Percentiles rank a stretch among this genome's conserved stretches.
phyloP scores from a whole-genome alignment of 1,140 invertebrate genomes.

The Oedothorax gibbosus region DNA sequence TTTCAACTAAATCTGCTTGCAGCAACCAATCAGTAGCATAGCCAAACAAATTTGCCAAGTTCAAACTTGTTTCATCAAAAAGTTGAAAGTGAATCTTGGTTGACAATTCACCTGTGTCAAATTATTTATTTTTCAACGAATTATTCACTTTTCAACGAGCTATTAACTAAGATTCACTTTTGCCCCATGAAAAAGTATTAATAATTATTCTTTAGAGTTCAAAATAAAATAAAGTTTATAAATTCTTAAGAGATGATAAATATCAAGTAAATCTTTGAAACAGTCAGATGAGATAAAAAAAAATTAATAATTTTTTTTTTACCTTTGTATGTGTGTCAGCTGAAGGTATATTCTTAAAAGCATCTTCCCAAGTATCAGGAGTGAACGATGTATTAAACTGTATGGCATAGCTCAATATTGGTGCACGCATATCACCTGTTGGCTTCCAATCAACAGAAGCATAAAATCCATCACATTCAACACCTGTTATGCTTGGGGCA shows the following conservation, averaged over 20 bases:
- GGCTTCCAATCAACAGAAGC: constrained; percentile 86
- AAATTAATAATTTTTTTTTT: background rate
- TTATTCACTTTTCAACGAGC: no score
- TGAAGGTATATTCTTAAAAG: constrained; percentile 80
- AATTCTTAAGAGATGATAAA: background rate
- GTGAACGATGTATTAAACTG: constrained; percentile 96
- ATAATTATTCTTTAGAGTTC: no score
- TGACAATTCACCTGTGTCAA: no score
- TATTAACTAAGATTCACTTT: no score
- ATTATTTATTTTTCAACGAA: no score
- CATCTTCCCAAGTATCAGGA: constrained; percentile 89
- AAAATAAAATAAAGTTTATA: background rate
- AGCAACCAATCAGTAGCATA: no score
- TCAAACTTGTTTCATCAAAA: no score
- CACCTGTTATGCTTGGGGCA: constrained; percentile 77
- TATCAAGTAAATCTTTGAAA: background rate
- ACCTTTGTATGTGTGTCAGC: constrained; percentile 79
- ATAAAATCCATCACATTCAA: constrained; percentile 78
- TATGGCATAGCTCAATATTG: constrained; percentile 90
- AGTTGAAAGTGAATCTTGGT: no score
- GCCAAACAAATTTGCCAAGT: no score
- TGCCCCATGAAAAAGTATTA: no score
- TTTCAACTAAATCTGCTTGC: no score
- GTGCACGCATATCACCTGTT: constrained; percentile 92
- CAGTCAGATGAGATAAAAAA: background rate